Conservation (phyloP, 2,888 invertebrate species). For the Fragum fragum region DNA sequence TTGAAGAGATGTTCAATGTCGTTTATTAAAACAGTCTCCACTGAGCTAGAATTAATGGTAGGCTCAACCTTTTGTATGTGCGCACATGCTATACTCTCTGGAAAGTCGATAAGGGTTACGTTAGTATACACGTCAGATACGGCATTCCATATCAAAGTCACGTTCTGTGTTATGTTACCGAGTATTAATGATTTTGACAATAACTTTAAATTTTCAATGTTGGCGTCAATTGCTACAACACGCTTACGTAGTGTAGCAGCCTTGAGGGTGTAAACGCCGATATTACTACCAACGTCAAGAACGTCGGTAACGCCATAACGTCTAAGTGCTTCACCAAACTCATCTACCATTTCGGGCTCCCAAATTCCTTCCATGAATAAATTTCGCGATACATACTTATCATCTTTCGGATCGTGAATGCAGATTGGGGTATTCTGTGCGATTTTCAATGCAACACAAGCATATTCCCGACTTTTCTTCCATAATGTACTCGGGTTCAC, state of each 20-base stretch:
- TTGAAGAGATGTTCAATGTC: background rate
- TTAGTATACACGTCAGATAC: background rate
- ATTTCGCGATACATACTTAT: background rate
- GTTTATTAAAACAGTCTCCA: background rate
- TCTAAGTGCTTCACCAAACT: too few relatives aligned
- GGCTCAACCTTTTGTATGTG: background rate
- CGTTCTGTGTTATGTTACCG: background rate
- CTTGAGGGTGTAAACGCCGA: constrained; percentile 4
- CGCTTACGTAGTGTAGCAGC: background rate
- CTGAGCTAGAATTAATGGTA: background rate
- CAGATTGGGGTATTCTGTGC: too few relatives aligned
- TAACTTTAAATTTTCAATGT: background rate
- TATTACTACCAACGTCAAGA: background rate
- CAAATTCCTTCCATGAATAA: background rate
- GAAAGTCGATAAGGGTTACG: background rate
- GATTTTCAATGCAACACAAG: too few relatives aligned
- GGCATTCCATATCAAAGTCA: constrained; percentile 6
- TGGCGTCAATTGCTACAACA: background rate
- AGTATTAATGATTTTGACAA: background rate
- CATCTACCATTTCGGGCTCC: background rate
- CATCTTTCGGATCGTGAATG: too few relatives aligned
- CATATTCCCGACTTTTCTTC: too few relatives aligned
- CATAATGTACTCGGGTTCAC: too few relatives aligned
- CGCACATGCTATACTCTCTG: background rate
- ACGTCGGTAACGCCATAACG: background rate